Conservation (phyloP, 2,797 vertebrate species). For the Rhadinocentrus ornatus region DNA sequence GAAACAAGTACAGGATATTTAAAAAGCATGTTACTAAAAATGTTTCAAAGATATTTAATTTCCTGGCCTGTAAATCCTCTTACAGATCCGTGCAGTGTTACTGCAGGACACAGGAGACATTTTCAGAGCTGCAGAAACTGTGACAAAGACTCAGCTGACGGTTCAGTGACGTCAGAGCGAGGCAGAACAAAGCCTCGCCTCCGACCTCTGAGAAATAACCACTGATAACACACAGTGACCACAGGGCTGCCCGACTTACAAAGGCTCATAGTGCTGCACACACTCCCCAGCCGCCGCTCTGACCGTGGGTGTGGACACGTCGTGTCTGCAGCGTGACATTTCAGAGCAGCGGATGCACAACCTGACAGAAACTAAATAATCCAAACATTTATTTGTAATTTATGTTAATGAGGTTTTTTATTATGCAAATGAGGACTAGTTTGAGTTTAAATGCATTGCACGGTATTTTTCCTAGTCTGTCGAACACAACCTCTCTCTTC, state of each 20-base stretch:
- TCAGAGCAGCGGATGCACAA: neutral
- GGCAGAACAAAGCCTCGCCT: conserved; percentile 58
- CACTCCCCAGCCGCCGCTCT: neutral
- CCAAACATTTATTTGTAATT: too few relatives aligned
- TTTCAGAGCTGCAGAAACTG: conserved; percentile 43
- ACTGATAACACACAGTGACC: conserved; percentile 37
- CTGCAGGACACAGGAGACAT: conserved; percentile 40
- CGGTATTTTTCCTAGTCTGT: neutral
- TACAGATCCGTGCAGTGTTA: neutral
- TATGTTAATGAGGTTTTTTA: neutral
- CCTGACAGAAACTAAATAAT: neutral
- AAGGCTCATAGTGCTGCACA: conserved; percentile 24
- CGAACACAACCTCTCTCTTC: conserved; percentile 30
- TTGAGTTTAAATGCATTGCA: neutral
- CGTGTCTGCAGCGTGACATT: conserved; percentile 23
- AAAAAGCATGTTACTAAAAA: neutral
- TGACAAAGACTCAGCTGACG: conserved; percentile 66
- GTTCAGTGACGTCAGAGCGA: conserved; percentile 49
- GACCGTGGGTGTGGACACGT: conserved; percentile 1
- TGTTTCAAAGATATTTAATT: conserved; percentile 3
- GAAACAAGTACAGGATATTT: neutral
- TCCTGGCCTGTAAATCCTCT: neutral
- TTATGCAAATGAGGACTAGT: neutral
- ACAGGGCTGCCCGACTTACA: conserved; percentile 30
- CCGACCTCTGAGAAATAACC: conserved; percentile 49